Base-by-base conservation (phyloP, 2,797 vertebrate genomes). In the Erpetoichthys calabaricus region DNA sequence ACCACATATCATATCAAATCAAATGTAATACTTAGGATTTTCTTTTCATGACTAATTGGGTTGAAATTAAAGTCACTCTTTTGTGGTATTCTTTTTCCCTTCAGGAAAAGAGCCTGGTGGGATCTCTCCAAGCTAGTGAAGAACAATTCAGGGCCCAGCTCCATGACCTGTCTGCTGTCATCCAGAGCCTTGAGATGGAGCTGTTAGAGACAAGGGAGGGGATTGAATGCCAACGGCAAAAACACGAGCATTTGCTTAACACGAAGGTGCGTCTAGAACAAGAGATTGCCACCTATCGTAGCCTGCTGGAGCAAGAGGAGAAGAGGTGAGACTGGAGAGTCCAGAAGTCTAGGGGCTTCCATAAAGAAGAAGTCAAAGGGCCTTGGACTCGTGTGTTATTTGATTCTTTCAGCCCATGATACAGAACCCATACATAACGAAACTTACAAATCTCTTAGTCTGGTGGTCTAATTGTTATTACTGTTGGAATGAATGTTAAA, bases 181-280 rank as follows among this genome's bases (percentile, higher is more conserved):
- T 97, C 47, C 61, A 73, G 1, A 67, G 85, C 8, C 79, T 98
- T 62, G 92, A 97, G 76, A 74, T 70, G 0, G 95, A 98, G 71
- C 73, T 98, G 7, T 75, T 86, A 62, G 87, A 90, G 46, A 89
- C 95, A 58, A 85, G 91, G 63, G 70, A 60, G 0, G 87, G 89
- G 4, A 82, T 97, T 44, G 84, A 83, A 57, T 82, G 78, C n/a
- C 95, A 98, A 72, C 88, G 89, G 2, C 83, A 86, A 57, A 87
- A 92, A 60, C 94, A 97, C 2, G 75, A 84, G 67, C 77, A 82
- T 68, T 87, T 98, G 56, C 89, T 98, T 66, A 90, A 97, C 81
- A 91, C 91, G 0, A 94, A 94, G 71, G 92, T 96, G 90, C 89
- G 81, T 62, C 83, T 98, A 63, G 94, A 98, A 70, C 81, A 85